phyloP scores from a whole-genome alignment of 2,888 invertebrate species.

The Busseola fusca region DNA sequence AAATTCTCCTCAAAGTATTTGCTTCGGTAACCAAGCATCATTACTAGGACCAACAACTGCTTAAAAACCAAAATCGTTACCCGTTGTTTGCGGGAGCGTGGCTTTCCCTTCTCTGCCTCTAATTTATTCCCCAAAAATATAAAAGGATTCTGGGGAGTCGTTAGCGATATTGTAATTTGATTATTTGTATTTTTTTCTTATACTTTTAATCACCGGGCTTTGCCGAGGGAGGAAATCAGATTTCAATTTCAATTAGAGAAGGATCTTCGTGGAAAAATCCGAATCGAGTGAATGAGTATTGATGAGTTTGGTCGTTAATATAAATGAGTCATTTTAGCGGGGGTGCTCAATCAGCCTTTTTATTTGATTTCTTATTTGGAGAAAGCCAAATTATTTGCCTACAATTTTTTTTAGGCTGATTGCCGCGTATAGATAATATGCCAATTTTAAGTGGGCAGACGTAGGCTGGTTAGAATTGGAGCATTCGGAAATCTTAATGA shows the following conservation, averaged over 20 bases:
- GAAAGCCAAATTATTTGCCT: constrained; percentile 60
- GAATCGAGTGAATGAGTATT: constrained; percentile 85
- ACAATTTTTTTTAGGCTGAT: constrained; percentile 47
- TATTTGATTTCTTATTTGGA: constrained; percentile 69
- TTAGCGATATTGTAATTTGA: constrained; percentile 90
- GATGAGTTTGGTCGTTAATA: constrained; percentile 86
- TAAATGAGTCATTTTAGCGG: constrained; percentile 82
- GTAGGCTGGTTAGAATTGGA: constrained; percentile 31
- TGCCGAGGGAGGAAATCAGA: constrained; percentile 84
- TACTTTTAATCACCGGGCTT: constrained; percentile 87
- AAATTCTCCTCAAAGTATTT: constrained; percentile 38
- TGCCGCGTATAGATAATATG: constrained; percentile 30
- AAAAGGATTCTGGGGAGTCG: constrained; percentile 88
- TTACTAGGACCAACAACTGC: constrained; percentile 65
- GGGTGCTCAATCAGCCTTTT: constrained; percentile 77
- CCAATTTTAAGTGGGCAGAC: constrained; percentile 43
- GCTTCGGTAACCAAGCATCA: constrained; percentile 60
- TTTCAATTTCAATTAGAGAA: constrained; percentile 89
- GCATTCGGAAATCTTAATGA: constrained; percentile 33
- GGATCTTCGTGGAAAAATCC: constrained; percentile 84
- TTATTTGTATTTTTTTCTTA: constrained; percentile 89
- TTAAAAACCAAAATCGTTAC: constrained; percentile 81
- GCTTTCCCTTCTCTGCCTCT: constrained; percentile 80
- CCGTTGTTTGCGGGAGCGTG: constrained; percentile 78
- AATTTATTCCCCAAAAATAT: constrained; percentile 88